Percentiles rank a stretch among this genome's conserved stretches.
These are phyloP conservation scores for Pogonocherus hispidulus DNA, from an alignment of 2,888 invertebrate genomes.

Conservation along the genomic window DNA sequence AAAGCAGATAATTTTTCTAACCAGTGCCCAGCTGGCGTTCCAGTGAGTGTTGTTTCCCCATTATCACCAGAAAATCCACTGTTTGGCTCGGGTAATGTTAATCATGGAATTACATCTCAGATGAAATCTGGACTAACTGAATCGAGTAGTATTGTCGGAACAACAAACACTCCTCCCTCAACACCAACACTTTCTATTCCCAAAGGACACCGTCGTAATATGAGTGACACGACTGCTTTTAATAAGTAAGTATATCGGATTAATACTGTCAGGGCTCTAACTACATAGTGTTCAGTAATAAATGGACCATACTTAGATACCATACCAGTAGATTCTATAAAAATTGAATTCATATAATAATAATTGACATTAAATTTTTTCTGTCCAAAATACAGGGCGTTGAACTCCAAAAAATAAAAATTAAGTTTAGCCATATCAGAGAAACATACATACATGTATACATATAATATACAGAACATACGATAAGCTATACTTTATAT, in stretches of 20 bases:
- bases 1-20: constrained; percentile 51
- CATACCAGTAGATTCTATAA: too few species aligned
- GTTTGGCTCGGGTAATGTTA: constrained; percentile 53
- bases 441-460: too few species aligned
- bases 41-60: constrained; percentile 56
- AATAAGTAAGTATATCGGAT: constrained; percentile 75
- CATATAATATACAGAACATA: too few species aligned
- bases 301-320: too few species aligned
- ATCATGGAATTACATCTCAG: constrained; percentile 45
- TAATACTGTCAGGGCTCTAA: too few species aligned
- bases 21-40: constrained; percentile 38
- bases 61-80: constrained; percentile 57
- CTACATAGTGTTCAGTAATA: too few species aligned
- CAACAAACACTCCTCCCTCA: constrained; percentile 62
- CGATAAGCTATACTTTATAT: too few species aligned
- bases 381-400: too few species aligned
- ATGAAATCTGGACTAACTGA: constrained; percentile 59
- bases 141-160: constrained; percentile 62
- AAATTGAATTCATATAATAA: too few species aligned
- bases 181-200: constrained; percentile 65
- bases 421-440: too few species aligned
- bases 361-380: too few species aligned
- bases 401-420: too few species aligned
- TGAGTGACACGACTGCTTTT: constrained; percentile 87
- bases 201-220: constrained; percentile 82